Base-by-base conservation (phyloP, 1,140 invertebrate species). In the Formica exsecta region DNA sequence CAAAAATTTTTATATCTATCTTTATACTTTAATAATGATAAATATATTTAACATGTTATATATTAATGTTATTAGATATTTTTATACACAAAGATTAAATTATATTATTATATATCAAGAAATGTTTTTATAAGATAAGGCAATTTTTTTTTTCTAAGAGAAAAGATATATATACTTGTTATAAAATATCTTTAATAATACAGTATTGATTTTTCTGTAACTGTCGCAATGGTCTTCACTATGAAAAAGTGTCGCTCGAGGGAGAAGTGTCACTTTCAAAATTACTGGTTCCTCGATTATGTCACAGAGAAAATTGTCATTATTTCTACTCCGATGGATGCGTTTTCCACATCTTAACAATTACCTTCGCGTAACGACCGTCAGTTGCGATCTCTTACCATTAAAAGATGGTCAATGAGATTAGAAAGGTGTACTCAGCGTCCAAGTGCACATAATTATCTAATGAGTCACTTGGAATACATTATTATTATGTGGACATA, bases 351-450 rank as follows among this genome's bases (percentile, higher is more conserved):
- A 83, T 83, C 79, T 74, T 83, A 74, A 83, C 54, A 70, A 83
- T 83, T 74, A 48, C 79, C 54, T 74, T 22, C 79, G 38, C 25
- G 25, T 83, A 83, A 83, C 54, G 73, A 83, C 68, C 38, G 68
- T 32, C 29, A 29, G 38, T 13, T 57, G 36, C 81, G 86, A 88
- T 87, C 86, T 89, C 84, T 85, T 73, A 68, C 51, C 86, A 66
- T 79, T 66, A 84, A 89, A 79, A 89, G 54, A 87, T 84, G 88
- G 81, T 62, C 87, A 85, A 77, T 41, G 86, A 83, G 79, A 83
- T 83, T 83, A 83, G 79, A 74, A 74, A 83, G 79, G 79, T 74
- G 68, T 83, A 74, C 32, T 48, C n/a, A 44, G 38, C 54, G 79
- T 74, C n/a, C 68, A 38, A 83, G 13, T 48, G 51, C 54, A 62